These are phyloP conservation scores for Phalacrocorax aristotelis DNA, from an alignment of 2,113 vertebrate species.

Conservation along the genomic window DNA sequence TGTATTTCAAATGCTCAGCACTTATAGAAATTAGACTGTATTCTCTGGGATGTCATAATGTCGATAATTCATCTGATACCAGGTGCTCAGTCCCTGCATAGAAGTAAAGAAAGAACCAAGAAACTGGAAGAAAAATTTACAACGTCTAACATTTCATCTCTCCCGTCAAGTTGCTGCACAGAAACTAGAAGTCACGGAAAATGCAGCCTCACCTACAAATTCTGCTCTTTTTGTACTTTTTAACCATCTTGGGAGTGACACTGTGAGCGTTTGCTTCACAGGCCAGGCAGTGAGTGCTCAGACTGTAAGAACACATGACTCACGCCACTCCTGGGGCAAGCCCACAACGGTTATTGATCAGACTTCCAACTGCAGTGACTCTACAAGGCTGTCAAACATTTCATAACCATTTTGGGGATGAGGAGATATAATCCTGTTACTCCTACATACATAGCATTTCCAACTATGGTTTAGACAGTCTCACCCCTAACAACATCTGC, in stretches of 20 bases:
- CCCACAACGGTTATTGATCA: background rate
- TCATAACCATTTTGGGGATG: background rate
- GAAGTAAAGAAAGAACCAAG: background rate
- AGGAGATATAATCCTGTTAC: background rate
- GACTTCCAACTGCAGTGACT: background rate
- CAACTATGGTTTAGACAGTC: background rate
- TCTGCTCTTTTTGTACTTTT: background rate
- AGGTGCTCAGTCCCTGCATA: background rate
- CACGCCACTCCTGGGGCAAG: background rate
- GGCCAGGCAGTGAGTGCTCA: background rate
- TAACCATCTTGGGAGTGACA: background rate
- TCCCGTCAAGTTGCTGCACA: background rate
- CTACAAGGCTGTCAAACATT: background rate
- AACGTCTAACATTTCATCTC: background rate
- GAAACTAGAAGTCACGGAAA: background rate
- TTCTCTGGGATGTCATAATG: background rate
- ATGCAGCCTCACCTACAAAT: background rate
- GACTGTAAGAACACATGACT: background rate
- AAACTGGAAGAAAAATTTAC: background rate
- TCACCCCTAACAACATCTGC: background rate
- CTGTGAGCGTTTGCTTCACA: background rate
- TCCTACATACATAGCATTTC: background rate
- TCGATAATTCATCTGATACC: background rate
- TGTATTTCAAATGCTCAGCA: background rate
- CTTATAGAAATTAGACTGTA: background rate